Conservation (phyloP, 1,140 invertebrate genomes). For the Drosophila nasuta region DNA sequence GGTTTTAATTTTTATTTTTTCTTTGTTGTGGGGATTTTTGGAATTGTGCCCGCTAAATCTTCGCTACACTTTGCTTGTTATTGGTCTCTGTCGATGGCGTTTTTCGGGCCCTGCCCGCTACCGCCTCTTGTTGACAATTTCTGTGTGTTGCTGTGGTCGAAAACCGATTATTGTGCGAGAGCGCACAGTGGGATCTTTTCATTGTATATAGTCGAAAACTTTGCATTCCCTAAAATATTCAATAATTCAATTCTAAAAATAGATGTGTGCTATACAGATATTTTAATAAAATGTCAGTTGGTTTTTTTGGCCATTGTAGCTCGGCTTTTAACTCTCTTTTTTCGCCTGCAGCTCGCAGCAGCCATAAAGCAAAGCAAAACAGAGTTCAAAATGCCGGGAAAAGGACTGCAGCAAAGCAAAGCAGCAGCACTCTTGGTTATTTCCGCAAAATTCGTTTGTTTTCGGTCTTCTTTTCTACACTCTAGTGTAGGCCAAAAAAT, state of each 20-base stretch:
- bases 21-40: neutral
- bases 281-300: too few relatives aligned
- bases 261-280: too few relatives aligned
- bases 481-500: slow-evolving; percentile 58
- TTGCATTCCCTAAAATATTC: neutral
- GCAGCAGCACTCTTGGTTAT: slow-evolving; percentile 2
- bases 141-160: neutral
- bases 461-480: slow-evolving; percentile 22
- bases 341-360: slow-evolving; percentile 8
- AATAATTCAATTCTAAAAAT: neutral
- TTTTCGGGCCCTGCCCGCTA: neutral
- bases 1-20: slow-evolving; percentile 16
- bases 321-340: neutral
- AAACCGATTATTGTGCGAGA: neutral
- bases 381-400: slow-evolving; percentile 21
- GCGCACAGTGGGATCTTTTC: neutral
- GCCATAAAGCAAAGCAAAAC: slow-evolving; percentile 49
- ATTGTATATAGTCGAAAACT: neutral
- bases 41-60: slow-evolving; percentile 16
- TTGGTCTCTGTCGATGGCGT: slow-evolving; percentile 39
- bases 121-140: slow-evolving; percentile 22
- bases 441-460: slow-evolving; percentile 14
- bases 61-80: slow-evolving; percentile 16
- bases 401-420: neutral
- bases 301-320: neutral